Evolutionary conservation across 2,797 vertebrate species (phyloP), one percentile per base, ranked within the genome.

Genomic region (Squalus acanthias): DNA sequence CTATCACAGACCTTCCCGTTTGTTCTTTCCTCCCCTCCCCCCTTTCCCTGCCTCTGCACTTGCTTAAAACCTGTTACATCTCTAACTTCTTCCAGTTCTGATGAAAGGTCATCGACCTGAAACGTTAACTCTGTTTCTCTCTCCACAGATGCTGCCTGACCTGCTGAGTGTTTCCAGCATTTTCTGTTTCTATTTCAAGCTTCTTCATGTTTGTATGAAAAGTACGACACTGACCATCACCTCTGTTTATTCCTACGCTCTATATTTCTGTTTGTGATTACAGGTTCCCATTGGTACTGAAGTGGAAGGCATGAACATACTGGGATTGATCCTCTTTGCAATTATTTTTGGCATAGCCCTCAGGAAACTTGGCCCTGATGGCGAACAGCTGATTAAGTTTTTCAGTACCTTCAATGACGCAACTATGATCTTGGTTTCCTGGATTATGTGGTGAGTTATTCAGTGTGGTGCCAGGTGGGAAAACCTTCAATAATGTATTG

Each of bases 381-480:
- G 99, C 94, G 99, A 99, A 97, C 99, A 99, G 96, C 98, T 99
- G 13, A 99, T 99, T 96, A 98, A 98, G 46, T 99, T 99, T 98
- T 99, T 99, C 97, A 99, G 98, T 26, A 98, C 99, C 0, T 99
- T 99, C 97, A 99, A 99, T 0, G 99, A 99, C 97, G 99, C 99
- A 22, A 99, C 99, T 0, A 99, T 99, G 99, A 99, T 99, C 96
- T 97, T 99, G 97, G 99, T 99, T 96, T 98, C 99, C 6, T 99
- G 99, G 99, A 99, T 99, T 97, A 99, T 99, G 99, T 99, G 99
- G 99, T 99, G 96, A 98, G 99, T 98, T 53, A 95, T 24, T 50
- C 95, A 29, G 39, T 65, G 29, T 15, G 8, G 92, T 67, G 65
- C 12, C 33, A 29, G 9, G 24, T 46, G 91, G 24, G 53, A 1